These are phyloP conservation scores for Drosophila kurseongensis DNA, from an alignment of 1,140 invertebrate species.

Conservation along the genomic window DNA sequence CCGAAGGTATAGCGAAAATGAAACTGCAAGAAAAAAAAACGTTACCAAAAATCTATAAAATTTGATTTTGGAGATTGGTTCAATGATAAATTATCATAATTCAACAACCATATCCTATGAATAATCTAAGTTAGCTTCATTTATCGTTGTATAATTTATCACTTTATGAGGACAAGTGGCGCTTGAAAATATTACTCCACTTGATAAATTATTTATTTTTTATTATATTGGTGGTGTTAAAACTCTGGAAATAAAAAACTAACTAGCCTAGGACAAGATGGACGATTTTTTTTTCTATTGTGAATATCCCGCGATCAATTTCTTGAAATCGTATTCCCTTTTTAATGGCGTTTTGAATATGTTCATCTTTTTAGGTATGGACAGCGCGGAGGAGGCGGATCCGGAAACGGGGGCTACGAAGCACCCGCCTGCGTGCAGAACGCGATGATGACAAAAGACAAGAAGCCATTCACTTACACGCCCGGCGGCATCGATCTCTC, in stretches of 20 bases:
- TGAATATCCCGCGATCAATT: too few relatives aligned
- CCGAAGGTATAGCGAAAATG: conserved; percentile 35
- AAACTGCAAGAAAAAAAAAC: conserved; percentile 25
- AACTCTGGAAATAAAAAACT: too few relatives aligned
- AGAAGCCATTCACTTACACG: conserved; percentile 97
- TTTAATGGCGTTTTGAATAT: too few relatives aligned
- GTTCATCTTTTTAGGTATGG: conserved; percentile 61
- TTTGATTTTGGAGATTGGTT: background rate
- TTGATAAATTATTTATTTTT: too few relatives aligned
- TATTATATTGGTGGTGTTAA: too few relatives aligned
- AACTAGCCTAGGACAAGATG: too few relatives aligned
- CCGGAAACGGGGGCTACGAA: conserved; percentile 85
- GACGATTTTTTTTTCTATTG: too few relatives aligned
- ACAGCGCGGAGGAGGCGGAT: conserved; percentile 68
- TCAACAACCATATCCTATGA: background rate
- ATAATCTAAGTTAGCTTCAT: background rate
- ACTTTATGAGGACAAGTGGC: too few relatives aligned
- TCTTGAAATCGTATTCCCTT: too few relatives aligned
- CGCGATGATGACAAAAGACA: conserved; percentile 97
- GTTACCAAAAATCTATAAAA: background rate
- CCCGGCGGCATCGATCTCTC: conserved; percentile 95
- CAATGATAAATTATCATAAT: background rate
- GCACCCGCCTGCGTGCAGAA: conserved; percentile 95
- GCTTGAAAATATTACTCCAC: too few relatives aligned
- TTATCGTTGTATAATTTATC: too few relatives aligned